These are phyloP conservation scores for Oreohelix idahoensis DNA, from an alignment of 1,140 invertebrate species.

Conservation along the genomic window DNA sequence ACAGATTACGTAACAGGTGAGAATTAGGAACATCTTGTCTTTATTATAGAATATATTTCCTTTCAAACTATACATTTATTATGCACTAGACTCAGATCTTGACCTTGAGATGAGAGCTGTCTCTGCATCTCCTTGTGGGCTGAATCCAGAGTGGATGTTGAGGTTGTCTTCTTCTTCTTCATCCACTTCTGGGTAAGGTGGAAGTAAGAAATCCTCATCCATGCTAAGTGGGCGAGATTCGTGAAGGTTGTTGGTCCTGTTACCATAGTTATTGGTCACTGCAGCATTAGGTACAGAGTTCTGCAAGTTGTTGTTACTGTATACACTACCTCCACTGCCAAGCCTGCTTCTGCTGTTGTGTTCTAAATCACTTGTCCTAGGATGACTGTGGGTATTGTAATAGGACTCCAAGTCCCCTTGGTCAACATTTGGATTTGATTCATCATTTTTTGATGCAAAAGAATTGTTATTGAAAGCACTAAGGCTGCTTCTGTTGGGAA, in stretches of 20 bases:
- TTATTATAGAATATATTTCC: too few relatives aligned
- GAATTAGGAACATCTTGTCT: too few relatives aligned
- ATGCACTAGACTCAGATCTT: slow-evolving; percentile 36
- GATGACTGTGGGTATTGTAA: neutral
- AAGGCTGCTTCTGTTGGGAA: slow-evolving; percentile 30
- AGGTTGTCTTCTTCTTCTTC: slow-evolving; percentile 35
- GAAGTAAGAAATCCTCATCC: slow-evolving; percentile 42
- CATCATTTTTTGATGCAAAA: neutral
- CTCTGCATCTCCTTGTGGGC: slow-evolving; percentile 20
- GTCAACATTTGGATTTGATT: neutral
- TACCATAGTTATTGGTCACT: slow-evolving; percentile 7
- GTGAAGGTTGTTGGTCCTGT: slow-evolving; percentile 12
- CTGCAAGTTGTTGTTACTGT: neutral
- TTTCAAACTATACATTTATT: slow-evolving; percentile 12
- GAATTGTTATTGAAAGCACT: slow-evolving; percentile 28
- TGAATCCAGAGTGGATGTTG: slow-evolving; percentile 9
- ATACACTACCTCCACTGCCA: neutral
- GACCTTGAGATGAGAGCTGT: slow-evolving; percentile 24
- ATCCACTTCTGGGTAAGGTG: slow-evolving; percentile 37
- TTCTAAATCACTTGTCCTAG: neutral
- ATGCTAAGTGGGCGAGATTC: slow-evolving; percentile 28
- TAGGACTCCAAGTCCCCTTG: neutral
- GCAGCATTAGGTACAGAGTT: neutral
- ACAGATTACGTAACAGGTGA: too few relatives aligned
- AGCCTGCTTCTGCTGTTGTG: neutral